Evolutionary conservation across 2,797 vertebrate genomes (phyloP).

Genomic region (Gadopsis marmoratus): DNA sequence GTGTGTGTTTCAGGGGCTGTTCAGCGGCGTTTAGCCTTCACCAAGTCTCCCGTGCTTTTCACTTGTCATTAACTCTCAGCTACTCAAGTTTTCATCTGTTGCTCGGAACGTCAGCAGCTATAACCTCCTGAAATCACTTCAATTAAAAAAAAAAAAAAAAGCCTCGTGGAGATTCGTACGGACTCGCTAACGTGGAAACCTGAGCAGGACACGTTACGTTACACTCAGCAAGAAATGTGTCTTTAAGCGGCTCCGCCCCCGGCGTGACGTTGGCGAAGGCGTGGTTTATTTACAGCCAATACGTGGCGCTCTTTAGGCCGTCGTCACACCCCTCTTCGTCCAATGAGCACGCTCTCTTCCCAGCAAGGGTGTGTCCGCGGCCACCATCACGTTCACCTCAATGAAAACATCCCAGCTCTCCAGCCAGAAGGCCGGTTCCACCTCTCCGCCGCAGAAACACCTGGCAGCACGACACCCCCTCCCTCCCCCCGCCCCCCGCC

Average conservation of each 20-base stretch:
- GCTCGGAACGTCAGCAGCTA: background rate
- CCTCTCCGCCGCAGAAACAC: background rate
- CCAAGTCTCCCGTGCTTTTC: conserved; percentile 42
- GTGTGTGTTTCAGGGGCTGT: conserved; percentile 8
- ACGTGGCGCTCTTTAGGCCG: accelerated
- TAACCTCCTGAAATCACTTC: background rate
- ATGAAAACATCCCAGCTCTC: conserved; percentile 61
- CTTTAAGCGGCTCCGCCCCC: conserved; percentile 49
- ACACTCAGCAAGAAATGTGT: conserved; percentile 26
- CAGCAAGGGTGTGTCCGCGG: conserved; percentile 71
- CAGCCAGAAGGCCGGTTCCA: conserved; percentile 37
- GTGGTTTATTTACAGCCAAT: conserved; percentile 60
- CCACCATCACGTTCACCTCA: conserved; percentile 46
- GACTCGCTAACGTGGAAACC: conserved; percentile 25
- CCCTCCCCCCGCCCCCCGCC: background rate
- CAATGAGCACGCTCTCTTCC: conserved; percentile 51
- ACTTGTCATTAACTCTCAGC: conserved; percentile 2
- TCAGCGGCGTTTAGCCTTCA: conserved; percentile 39
- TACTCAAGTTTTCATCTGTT: conserved; percentile 4
- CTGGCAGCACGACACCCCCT: conserved; percentile 19
- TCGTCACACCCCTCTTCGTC: conserved; percentile 35
- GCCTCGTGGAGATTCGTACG: background rate
- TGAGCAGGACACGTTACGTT: background rate
- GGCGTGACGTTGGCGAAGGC: background rate
- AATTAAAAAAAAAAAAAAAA: no score